A percentile compares a stretch with the other conserved stretches of the same genome.
phyloP scores from a whole-genome alignment of 2,888 invertebrate species.

The Drosophila affinis region DNA sequence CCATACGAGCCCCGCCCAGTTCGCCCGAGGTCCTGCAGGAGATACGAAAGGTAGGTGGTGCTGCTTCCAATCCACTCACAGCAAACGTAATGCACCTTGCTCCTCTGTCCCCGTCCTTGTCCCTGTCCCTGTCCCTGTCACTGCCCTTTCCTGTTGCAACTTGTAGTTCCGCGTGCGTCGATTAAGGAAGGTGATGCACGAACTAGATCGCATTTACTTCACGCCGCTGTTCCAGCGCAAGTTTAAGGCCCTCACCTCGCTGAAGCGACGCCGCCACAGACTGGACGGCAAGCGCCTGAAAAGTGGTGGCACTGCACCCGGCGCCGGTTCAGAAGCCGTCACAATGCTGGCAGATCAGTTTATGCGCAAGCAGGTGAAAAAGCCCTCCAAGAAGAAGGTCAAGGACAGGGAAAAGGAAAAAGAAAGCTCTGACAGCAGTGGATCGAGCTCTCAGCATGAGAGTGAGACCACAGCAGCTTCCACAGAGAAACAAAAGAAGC shows the following conservation, averaged over 20 bases:
- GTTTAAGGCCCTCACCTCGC: slow-evolving; percentile 59
- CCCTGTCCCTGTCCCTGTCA: not conserved
- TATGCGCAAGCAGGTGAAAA: too few species aligned
- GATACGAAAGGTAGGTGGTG: slow-evolving; percentile 77
- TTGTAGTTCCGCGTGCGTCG: slow-evolving; percentile 74
- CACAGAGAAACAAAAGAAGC: not conserved
- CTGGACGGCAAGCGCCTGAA: slow-evolving; percentile 44
- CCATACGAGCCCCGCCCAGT: slow-evolving; percentile 88
- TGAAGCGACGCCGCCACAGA: slow-evolving; percentile 60
- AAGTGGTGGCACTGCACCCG: slow-evolving; percentile 24
- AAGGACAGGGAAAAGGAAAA: not conserved
- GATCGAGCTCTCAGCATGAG: not conserved
- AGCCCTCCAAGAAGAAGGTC: not conserved
- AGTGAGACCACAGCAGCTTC: not conserved
- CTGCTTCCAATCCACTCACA: not conserved
- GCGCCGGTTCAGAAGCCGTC: not conserved
- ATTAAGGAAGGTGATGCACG: slow-evolving; percentile 79
- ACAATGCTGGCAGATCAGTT: not conserved
- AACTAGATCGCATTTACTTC: slow-evolving; percentile 81
- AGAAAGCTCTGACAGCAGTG: not conserved
- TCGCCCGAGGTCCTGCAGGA: slow-evolving; percentile 86
- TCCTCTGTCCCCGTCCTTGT: not conserved
- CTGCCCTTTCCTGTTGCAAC: not conserved
- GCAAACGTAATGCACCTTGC: slow-evolving; percentile 8
- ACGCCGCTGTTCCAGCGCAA: slow-evolving; percentile 75